These are phyloP conservation scores for Pangasius krempfi DNA, from an alignment of 2,797 vertebrate species.

Conservation along the genomic window DNA sequence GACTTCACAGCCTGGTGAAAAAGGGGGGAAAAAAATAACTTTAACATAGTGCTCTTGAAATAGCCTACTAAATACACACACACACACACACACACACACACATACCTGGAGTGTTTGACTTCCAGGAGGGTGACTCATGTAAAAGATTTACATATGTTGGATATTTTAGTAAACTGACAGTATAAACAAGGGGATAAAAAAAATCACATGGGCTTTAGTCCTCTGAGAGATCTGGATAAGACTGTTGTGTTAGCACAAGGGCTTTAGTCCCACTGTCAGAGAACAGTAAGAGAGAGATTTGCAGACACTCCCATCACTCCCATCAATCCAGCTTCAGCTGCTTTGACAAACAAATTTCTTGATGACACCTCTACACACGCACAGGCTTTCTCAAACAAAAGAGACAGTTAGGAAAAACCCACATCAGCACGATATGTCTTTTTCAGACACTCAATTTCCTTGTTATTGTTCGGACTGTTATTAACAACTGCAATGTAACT, in stretches of 20 bases:
- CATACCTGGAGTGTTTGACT: not conserved
- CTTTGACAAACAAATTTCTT: constrained; percentile 71
- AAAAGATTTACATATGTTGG: constrained; percentile 27
- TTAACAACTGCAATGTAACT: constrained; percentile 14
- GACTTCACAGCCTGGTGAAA: constrained; percentile 10
- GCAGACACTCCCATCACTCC: constrained; percentile 68
- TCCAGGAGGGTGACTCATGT: not conserved
- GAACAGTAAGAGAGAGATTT: constrained; percentile 62
- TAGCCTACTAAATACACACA: not conserved
- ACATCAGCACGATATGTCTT: constrained; percentile 30
- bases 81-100: not conserved
- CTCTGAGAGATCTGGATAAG: not conserved
- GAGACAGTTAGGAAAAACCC: constrained; percentile 77
- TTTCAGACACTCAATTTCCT: constrained; percentile 27
- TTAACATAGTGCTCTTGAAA: not conserved
- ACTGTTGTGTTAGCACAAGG: constrained; percentile 28
- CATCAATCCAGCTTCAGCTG: constrained; percentile 68
- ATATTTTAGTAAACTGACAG: constrained; percentile 8
- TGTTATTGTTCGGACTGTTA: constrained; percentile 21
- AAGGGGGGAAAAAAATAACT: not conserved
- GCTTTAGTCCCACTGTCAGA: constrained; percentile 12
- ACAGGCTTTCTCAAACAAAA: constrained; percentile 75
- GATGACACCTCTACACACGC: constrained; percentile 56
- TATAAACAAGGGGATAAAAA: constrained; percentile 10
- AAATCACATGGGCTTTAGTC: not conserved